These are phyloP conservation scores for Chalcis sispes DNA, from an alignment of 2,888 invertebrate species.

Conservation along the genomic window DNA sequence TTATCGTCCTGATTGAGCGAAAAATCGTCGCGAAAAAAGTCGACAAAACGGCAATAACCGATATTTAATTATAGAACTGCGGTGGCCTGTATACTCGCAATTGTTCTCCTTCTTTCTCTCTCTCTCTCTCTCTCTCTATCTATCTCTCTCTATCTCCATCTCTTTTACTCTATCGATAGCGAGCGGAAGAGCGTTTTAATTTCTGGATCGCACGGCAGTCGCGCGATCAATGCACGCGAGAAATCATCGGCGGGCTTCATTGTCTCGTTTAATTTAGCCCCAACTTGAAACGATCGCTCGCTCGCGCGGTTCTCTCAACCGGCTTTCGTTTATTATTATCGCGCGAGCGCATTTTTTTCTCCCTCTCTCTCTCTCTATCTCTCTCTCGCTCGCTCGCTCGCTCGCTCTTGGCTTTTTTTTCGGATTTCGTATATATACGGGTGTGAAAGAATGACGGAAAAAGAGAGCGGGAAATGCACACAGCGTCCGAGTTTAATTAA, in stretches of 20 bases:
- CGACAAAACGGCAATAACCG: constrained; percentile 54
- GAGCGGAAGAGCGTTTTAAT: constrained; percentile 28
- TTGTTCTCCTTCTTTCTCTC: no score
- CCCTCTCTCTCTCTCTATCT: not conserved
- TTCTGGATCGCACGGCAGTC: constrained; percentile 43
- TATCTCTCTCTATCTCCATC: no score
- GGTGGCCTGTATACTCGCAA: not conserved
- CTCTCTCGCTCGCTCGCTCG: not conserved
- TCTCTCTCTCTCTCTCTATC: no score
- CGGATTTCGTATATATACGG: no score
- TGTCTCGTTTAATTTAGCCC: constrained; percentile 53
- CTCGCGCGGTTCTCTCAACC: not conserved
- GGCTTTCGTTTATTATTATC: constrained; percentile 18
- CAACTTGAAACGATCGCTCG: constrained; percentile 28
- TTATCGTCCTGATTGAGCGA: constrained; percentile 28
- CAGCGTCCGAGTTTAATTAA: constrained; percentile 52
- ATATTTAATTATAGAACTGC: constrained; percentile 52
- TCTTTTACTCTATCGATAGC: constrained; percentile 25
- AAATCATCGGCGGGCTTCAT: constrained; percentile 56
- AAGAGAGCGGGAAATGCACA: no score
- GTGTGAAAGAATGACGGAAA: no score
- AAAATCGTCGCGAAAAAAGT: constrained; percentile 46
- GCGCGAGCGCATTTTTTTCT: not conserved
- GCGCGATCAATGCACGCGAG: constrained; percentile 43
- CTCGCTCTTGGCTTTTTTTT: not conserved